Conservation (phyloP, 2,797 vertebrate genomes). For the Monodelphis domestica region DNA sequence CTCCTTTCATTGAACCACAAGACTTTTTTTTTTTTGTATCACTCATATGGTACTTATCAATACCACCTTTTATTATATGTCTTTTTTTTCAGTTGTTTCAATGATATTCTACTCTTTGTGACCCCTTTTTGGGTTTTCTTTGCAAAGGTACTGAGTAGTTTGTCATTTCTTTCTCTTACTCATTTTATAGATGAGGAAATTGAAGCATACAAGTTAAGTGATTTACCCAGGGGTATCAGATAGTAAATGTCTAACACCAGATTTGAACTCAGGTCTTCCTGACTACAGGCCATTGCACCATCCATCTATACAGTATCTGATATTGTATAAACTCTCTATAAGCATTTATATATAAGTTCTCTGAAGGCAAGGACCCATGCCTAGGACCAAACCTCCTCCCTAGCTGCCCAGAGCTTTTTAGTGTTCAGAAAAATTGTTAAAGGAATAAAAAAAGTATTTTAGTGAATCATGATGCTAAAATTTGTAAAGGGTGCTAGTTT, state of each 20-base stretch:
- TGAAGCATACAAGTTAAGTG: too few relatives aligned
- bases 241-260: too few relatives aligned
- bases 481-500: neutral
- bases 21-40: neutral
- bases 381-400: neutral
- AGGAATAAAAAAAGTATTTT: slow-evolving; percentile 6
- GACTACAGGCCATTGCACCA: too few relatives aligned
- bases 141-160: too few relatives aligned
- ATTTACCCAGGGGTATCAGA: too few relatives aligned
- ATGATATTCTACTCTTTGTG: too few relatives aligned
- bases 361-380: neutral
- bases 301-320: too few relatives aligned
- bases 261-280: too few relatives aligned
- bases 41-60: neutral
- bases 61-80: neutral
- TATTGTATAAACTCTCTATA: neutral
- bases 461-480: neutral
- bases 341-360: neutral
- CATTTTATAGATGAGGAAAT: too few relatives aligned
- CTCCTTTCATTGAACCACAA: neutral
- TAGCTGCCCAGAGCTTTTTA: neutral
- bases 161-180: too few relatives aligned
- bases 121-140: too few relatives aligned
- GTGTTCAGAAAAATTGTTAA: neutral
- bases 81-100: too few relatives aligned